Conservation (phyloP, 2,888 invertebrate species). For the Buathra laborator region DNA sequence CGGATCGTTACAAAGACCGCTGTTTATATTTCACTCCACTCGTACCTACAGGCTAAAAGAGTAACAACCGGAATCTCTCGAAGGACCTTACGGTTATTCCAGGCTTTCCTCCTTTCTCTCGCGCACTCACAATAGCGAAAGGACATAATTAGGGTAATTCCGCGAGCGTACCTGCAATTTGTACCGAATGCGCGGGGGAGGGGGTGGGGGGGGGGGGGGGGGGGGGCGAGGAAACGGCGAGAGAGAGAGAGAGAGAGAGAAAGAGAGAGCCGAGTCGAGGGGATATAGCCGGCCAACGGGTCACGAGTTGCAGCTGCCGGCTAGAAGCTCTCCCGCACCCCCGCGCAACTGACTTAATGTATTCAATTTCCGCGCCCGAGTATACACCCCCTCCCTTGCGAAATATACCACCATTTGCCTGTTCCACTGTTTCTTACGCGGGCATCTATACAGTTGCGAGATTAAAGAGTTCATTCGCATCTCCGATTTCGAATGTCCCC, state of each 20-base stretch:
- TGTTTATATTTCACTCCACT: constrained; percentile 51
- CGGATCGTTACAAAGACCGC: constrained; percentile 38
- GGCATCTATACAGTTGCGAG: no score
- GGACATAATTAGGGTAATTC: constrained; percentile 74
- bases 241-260: no score
- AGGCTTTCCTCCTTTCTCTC: not conserved
- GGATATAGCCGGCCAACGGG: constrained; percentile 8
- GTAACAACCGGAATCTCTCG: constrained; percentile 1
- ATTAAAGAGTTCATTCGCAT: no score
- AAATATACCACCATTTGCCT: not conserved
- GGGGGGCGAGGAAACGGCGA: not conserved
- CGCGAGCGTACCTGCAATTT: constrained; percentile 69
- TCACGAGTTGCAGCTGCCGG: constrained; percentile 62
- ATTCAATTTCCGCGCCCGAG: constrained; percentile 72
- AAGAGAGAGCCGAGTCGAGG: not conserved
- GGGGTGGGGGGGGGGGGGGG: constrained; percentile 33
- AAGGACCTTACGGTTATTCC: not conserved
- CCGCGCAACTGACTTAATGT: constrained; percentile 63
- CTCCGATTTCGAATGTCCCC: no score
- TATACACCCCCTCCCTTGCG: constrained; percentile 12
- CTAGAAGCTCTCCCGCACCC: constrained; percentile 46
- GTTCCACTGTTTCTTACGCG: not conserved
- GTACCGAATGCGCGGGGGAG: constrained; percentile 67
- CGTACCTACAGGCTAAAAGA: not conserved
- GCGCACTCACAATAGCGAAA: not conserved